Percentiles rank a stretch among this genome's conserved stretches.
Conservation (phyloP, 1,140 invertebrate genomes). For the Drosophila ananassae region DNA sequence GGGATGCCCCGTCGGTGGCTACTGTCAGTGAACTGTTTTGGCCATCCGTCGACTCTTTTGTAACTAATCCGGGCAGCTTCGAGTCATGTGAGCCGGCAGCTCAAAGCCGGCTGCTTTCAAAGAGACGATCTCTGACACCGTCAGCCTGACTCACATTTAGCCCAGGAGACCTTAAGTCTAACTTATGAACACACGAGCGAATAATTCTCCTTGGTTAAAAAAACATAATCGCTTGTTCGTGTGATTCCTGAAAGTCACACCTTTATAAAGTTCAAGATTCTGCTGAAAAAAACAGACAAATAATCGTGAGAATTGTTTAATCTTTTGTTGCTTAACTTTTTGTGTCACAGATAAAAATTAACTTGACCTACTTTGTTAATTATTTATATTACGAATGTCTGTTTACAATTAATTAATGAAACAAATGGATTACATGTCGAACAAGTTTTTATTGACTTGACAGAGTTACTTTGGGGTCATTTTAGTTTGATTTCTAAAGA, state of each 20-base stretch:
- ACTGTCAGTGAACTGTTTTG: constrained; percentile 40
- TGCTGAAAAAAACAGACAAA: neutral
- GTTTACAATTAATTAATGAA: neutral
- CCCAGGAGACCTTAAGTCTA: constrained; percentile 1
- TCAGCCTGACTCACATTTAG: constrained; percentile 11
- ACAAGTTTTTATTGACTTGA: too few species aligned
- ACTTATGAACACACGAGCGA: constrained; percentile 45
- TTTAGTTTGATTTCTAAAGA: too few species aligned
- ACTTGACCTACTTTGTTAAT: constrained; percentile 6
- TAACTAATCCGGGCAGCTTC: neutral
- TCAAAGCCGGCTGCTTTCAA: constrained; percentile 2
- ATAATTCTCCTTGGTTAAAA: constrained; percentile 6
- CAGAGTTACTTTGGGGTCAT: too few species aligned
- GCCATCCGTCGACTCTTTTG: constrained; percentile 19
- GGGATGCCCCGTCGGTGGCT: constrained; percentile 15
- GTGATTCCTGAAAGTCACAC: neutral
- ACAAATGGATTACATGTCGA: neutral
- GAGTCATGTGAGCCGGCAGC: neutral
- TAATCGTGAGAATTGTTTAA: neutral
- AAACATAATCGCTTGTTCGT: constrained; percentile 2
- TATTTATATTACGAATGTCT: neutral
- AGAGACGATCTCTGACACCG: constrained; percentile 5
- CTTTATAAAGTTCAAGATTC: neutral
- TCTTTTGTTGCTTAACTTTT: neutral
- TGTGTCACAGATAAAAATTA: neutral